Conservation (phyloP, 2,888 invertebrate species). For the Phengaris alcon region DNA sequence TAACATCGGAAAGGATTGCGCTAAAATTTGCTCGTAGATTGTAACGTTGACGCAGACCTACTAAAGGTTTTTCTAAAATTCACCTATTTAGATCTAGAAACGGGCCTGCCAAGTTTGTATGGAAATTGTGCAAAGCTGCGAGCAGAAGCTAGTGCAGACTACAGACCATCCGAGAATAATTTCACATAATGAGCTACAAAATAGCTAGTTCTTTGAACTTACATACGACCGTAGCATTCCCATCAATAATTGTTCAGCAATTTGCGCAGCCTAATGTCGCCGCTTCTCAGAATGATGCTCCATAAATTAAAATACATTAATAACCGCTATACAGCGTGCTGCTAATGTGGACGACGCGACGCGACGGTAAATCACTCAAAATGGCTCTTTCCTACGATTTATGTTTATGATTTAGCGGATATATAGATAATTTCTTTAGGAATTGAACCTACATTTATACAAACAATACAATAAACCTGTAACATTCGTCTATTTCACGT, state of each 20-base stretch:
- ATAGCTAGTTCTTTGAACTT: slow-evolving; percentile 10
- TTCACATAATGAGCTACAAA: slow-evolving; percentile 3
- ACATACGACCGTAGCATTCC: slow-evolving; percentile 12
- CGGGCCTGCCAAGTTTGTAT: neutral
- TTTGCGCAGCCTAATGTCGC: slow-evolving; percentile 3
- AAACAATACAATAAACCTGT: too few relatives aligned
- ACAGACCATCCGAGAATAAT: neutral
- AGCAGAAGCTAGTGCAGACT: neutral
- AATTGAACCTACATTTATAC: too few relatives aligned
- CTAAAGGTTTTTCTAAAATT: too few relatives aligned
- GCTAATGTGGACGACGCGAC: neutral
- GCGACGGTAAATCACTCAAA: slow-evolving; percentile 7
- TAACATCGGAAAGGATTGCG: too few relatives aligned
- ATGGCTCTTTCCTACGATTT: neutral
- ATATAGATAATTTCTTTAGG: neutral
- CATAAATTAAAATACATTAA: slow-evolving; percentile 22
- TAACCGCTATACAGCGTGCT: slow-evolving; percentile 16
- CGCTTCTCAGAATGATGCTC: slow-evolving; percentile 14
- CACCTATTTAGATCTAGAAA: too few relatives aligned
- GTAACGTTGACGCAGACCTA: too few relatives aligned
- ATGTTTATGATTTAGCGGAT: neutral
- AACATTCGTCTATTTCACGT: too few relatives aligned
- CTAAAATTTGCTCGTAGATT: too few relatives aligned
- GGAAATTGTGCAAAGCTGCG: neutral
- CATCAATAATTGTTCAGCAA: slow-evolving; percentile 25